Conservation (phyloP, 2,797 vertebrate genomes). For the Merluccius polli region DNA sequence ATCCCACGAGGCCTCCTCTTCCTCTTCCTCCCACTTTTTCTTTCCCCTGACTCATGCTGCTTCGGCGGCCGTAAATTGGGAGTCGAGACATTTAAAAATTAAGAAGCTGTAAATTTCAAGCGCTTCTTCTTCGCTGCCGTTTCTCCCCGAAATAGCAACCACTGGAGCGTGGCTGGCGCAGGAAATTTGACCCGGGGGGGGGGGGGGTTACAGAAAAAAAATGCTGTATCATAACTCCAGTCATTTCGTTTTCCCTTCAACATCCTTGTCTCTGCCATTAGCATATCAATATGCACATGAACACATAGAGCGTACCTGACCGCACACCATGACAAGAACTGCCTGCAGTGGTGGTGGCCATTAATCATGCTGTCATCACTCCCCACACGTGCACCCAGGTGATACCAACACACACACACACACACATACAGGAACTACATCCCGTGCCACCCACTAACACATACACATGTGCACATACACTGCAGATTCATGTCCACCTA, state of each 20-base stretch:
- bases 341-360: not conserved
- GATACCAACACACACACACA: not conserved
- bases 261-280: constrained; percentile 3
- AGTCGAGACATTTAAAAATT: constrained; percentile 53
- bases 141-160: constrained; percentile 41
- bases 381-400: not conserved
- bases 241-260: not conserved
- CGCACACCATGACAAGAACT: not conserved
- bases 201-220: not conserved
- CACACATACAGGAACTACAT: not conserved
- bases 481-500: not conserved
- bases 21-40: no score
- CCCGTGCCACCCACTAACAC: not conserved
- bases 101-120: constrained; percentile 50
- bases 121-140: constrained; percentile 24
- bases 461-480: not conserved
- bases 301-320: not conserved
- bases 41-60: constrained; percentile 33
- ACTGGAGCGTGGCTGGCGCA: constrained; percentile 22
- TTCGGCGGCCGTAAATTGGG: constrained; percentile 36
- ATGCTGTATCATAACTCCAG: not conserved
- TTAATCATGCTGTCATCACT: not conserved
- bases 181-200: not conserved
- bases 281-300: constrained; percentile 23
- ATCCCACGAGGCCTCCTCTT: constrained; percentile 38